Conservation (phyloP, 1,140 invertebrate genomes). For the Pseudoatta argentina region DNA sequence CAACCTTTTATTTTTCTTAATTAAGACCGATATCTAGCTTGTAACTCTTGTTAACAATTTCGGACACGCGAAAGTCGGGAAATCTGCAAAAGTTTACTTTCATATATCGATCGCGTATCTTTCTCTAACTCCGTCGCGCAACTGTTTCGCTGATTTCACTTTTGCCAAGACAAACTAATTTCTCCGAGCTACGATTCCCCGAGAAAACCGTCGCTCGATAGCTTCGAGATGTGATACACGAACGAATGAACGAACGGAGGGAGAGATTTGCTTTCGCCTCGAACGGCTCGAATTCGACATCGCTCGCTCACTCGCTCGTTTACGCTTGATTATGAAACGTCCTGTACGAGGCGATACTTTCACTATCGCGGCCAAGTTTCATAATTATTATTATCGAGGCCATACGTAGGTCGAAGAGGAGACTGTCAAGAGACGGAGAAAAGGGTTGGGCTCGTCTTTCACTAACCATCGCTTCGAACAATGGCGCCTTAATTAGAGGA, state of each 20-base stretch:
- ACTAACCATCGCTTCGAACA: slow-evolving; percentile 20
- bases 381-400: slow-evolving; percentile 82
- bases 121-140: slow-evolving; percentile 30
- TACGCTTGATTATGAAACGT: slow-evolving; percentile 77
- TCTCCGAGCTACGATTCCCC: slow-evolving; percentile 34
- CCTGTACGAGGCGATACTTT: slow-evolving; percentile 79
- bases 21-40: neutral
- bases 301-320: slow-evolving; percentile 2
- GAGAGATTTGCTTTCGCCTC: slow-evolving; percentile 58
- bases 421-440: slow-evolving; percentile 60
- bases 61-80: slow-evolving; percentile 28
- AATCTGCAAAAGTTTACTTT: slow-evolving; percentile 40
- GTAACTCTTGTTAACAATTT: slow-evolving; percentile 24
- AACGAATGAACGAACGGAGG: slow-evolving; percentile 23
- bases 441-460: slow-evolving; percentile 65
- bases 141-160: slow-evolving; percentile 60
- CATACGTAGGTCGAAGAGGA: slow-evolving; percentile 75
- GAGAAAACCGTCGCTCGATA: slow-evolving; percentile 37
- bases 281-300: slow-evolving; percentile 41
- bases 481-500: slow-evolving; percentile 24
- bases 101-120: slow-evolving; percentile 46
- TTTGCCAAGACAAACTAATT: slow-evolving; percentile 60
- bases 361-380: slow-evolving; percentile 82
- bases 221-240: slow-evolving; percentile 26
- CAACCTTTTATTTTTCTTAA: neutral